phyloP scores from a whole-genome alignment of 2,888 invertebrate genomes.

The Terebella lapidaria region DNA sequence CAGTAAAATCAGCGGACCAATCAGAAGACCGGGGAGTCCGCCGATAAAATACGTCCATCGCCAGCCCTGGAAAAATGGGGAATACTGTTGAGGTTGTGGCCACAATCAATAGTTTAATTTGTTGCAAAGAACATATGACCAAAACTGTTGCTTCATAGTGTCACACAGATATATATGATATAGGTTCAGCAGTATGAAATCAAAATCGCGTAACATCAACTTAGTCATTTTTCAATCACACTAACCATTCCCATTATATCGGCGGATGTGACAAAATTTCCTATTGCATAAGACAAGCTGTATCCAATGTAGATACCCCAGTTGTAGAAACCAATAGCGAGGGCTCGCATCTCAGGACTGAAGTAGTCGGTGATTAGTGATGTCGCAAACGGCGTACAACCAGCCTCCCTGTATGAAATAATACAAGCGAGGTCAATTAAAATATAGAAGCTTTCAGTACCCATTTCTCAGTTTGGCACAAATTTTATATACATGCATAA shows the following conservation, averaged over 20 bases:
- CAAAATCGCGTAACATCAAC: too few relatives aligned
- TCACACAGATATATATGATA: too few relatives aligned
- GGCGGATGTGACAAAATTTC: slow-evolving; percentile 58
- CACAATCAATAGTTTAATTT: not conserved
- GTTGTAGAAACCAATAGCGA: slow-evolving; percentile 88
- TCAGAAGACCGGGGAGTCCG: slow-evolving; percentile 50
- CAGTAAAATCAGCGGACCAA: slow-evolving; percentile 45
- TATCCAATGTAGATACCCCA: slow-evolving; percentile 95
- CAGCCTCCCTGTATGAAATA: slow-evolving; percentile 56
- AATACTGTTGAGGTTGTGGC: not conserved
- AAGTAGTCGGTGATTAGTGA: slow-evolving; percentile 46
- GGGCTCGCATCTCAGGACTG: slow-evolving; percentile 61
- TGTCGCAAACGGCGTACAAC: slow-evolving; percentile 49
- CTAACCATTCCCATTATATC: slow-evolving; percentile 42
- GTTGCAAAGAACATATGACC: too few relatives aligned
- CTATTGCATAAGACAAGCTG: slow-evolving; percentile 82
- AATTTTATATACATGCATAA: too few relatives aligned
- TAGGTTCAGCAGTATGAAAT: too few relatives aligned
- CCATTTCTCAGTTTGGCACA: too few relatives aligned
- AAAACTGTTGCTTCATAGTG: too few relatives aligned
- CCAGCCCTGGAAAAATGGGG: slow-evolving; percentile 46
- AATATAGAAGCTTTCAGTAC: too few relatives aligned
- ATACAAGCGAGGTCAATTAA: too few relatives aligned
- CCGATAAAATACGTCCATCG: slow-evolving; percentile 52
- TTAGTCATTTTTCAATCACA: too few relatives aligned